Base-by-base conservation (phyloP, 2,888 invertebrate genomes). In the Tenthredo mesomela region DNA sequence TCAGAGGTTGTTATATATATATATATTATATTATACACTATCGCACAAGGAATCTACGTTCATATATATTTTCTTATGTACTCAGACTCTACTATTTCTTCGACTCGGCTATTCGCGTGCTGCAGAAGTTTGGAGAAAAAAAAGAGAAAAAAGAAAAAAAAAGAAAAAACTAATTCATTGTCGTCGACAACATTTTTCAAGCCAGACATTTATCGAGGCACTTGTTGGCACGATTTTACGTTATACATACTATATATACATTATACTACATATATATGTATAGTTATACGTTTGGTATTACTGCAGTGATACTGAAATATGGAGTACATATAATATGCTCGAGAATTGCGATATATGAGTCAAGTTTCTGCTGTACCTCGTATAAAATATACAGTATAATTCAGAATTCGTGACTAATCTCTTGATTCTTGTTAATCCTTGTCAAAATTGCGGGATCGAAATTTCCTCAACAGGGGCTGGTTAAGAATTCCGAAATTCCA, bases 211-310 rank as follows among this genome's bases (percentile, higher is more conserved):
- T 80, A 80, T 80, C 80, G 80, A 61, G 80, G 58, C 61, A 80
- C 80, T 80, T 80, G 80, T 80, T 80, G 80, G 80, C 80, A 80
- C 80, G 80, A 50, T 58, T 80, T 80, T 61, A 58, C 80, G 80
- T n/a, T 37, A 37, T 54, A 33, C 77, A 21, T n/a, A 12, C 5
- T 33, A 33, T 33, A 33, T 4, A 33, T 33, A 33, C 29, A 1
- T 29, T 33, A 4, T 33, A 33, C 33, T 33, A 33, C 33, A 33
- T 33, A 18, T 18, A 18, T 18, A 4, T 33, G 29, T 77, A 54
- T 50, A 50, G 33, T 33, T 33, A 37, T 65, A n/a, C 29, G 7
- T 2, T 29, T 1, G 18, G 10, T 54, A 54, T 77, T 77, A 58
- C 21, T 29, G 43, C 75, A 75, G 75, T 47, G 43, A 75, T 75